Conservation (phyloP, 2,888 invertebrate genomes). For the Drosophila mimica region DNA sequence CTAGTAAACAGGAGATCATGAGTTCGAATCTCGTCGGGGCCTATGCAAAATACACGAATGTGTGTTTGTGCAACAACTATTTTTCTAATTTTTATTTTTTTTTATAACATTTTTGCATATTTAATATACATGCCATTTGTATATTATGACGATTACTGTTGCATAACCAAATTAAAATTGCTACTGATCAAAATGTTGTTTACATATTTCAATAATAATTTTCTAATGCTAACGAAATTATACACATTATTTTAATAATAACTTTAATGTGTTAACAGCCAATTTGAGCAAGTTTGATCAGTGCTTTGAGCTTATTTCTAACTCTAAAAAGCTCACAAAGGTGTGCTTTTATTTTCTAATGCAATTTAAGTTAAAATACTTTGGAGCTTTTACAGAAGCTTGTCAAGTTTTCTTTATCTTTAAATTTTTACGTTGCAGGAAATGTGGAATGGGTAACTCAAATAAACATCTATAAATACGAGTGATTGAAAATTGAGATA, state of each 20-base stretch:
- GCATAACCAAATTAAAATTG: not conserved
- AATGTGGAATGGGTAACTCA: too few species aligned
- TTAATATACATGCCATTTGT: not conserved
- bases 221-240: not conserved
- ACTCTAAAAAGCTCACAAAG: not conserved
- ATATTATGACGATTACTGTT: not conserved
- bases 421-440: too few species aligned
- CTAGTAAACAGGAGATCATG: conserved; percentile 85
- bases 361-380: not conserved
- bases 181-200: too few species aligned
- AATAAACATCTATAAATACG: too few species aligned
- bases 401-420: not conserved
- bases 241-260: not conserved
- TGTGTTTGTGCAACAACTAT: not conserved
- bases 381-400: not conserved
- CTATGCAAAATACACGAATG: conserved; percentile 42
- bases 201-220: not conserved
- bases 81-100: not conserved
- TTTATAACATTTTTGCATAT: not conserved
- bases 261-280: not conserved
- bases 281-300: not conserved
- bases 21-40: conserved; percentile 85
- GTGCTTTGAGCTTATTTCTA: not conserved
- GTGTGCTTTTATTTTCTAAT: not conserved
- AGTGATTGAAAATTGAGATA: not conserved